phyloP scores from a whole-genome alignment of 1,140 invertebrate genomes.

The Rhysida immarginata region DNA sequence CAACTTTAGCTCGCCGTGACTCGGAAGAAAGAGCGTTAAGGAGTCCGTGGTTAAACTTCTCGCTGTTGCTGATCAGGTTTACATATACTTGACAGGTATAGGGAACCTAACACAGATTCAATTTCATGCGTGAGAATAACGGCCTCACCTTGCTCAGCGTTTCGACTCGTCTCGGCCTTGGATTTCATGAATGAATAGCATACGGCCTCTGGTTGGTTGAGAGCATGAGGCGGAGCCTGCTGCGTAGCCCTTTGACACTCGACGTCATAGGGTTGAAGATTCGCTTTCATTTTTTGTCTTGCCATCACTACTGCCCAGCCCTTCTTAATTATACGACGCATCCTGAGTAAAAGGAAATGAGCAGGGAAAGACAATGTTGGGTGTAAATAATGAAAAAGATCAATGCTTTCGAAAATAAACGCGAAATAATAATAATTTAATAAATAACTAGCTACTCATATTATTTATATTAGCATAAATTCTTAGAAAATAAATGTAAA shows the following conservation, averaged over 20 bases:
- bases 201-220: neutral
- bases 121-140: neutral
- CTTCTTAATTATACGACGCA: too few relatives aligned
- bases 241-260: neutral
- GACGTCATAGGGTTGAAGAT: too few relatives aligned
- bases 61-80: neutral
- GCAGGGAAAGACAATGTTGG: too few relatives aligned
- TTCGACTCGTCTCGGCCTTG: slow-evolving; percentile 1
- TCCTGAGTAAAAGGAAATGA: too few relatives aligned
- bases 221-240: neutral
- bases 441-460: too few relatives aligned
- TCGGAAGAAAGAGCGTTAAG: neutral
- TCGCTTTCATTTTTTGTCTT: too few relatives aligned
- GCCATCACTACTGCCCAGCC: too few relatives aligned
- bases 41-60: neutral
- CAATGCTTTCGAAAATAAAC: too few relatives aligned
- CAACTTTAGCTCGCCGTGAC: neutral
- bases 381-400: too few relatives aligned
- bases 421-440: too few relatives aligned
- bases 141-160: neutral
- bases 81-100: neutral
- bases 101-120: neutral
- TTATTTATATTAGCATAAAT: too few relatives aligned
- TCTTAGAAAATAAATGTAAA: too few relatives aligned
- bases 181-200: slow-evolving; percentile 1